These are phyloP conservation scores for Cephus rjabovi DNA, from an alignment of 2,888 invertebrate species.

Conservation along the genomic window DNA sequence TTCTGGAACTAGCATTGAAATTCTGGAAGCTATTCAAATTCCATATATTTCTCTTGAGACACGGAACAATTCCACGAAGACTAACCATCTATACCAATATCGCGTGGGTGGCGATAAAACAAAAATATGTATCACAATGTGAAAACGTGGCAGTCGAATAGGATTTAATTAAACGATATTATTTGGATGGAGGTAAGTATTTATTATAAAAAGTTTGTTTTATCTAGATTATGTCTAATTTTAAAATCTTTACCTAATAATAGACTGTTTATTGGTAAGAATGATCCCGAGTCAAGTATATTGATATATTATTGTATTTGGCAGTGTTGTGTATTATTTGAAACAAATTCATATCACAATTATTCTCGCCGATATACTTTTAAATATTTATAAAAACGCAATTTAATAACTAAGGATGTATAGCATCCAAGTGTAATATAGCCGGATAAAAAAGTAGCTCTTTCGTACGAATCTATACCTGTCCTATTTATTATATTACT, in stretches of 20 bases:
- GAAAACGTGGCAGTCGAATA: background rate
- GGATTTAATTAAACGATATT: background rate
- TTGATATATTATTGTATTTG: background rate
- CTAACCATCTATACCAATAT: background rate
- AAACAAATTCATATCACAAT: background rate
- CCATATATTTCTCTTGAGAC: background rate
- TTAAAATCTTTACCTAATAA: background rate
- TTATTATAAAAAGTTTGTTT: background rate
- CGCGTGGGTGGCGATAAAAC: background rate
- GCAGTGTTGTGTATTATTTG: background rate
- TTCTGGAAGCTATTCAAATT: background rate
- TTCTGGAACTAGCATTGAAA: background rate
- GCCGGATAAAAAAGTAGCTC: background rate
- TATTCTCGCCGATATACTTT: background rate
- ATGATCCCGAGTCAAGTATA: background rate
- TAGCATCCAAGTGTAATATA: background rate
- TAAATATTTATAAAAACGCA: background rate
- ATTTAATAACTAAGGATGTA: too few relatives aligned
- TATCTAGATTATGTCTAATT: background rate
- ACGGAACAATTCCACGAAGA: background rate
- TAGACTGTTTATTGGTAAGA: background rate
- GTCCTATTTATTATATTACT: background rate
- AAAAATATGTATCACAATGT: background rate
- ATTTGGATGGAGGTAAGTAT: background rate
- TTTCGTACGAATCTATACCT: background rate